These are phyloP conservation scores for Heliconius himera DNA, from an alignment of 1,140 invertebrate genomes.

Conservation along the genomic window DNA sequence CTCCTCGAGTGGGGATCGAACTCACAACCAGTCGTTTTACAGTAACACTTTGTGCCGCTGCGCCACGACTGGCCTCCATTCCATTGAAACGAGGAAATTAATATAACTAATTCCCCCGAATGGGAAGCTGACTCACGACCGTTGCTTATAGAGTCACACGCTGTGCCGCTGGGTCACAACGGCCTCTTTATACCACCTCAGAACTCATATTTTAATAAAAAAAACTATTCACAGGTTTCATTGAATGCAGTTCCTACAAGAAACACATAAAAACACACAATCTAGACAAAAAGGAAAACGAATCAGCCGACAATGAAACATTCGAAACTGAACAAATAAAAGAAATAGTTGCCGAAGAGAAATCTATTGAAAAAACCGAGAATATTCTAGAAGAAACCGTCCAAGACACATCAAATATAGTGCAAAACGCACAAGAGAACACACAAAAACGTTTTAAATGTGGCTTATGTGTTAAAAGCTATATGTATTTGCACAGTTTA, in stretches of 20 bases:
- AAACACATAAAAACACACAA: conserved; percentile 74
- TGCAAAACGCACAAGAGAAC: conserved; percentile 34
- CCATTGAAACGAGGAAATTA: no score
- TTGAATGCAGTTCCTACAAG: conserved; percentile 73
- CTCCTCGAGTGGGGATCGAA: no score
- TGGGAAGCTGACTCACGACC: no score
- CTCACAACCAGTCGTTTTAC: no score
- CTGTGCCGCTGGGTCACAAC: no score
- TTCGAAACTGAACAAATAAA: conserved; percentile 36
- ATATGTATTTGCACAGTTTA: conserved; percentile 89
- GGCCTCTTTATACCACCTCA: no score
- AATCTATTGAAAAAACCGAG: conserved; percentile 26
- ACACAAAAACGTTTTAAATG: conserved; percentile 86
- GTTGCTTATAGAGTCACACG: no score
- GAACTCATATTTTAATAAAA: no score
- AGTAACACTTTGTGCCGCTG: no score
- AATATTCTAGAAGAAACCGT: conserved; percentile 17
- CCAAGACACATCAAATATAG: neutral
- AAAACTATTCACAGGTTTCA: conserved; percentile 55
- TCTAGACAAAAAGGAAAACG: conserved; percentile 48
- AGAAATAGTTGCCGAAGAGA: conserved; percentile 10
- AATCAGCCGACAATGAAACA: conserved; percentile 32
- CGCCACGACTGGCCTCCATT: no score
- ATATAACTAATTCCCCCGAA: no score
- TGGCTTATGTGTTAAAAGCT: conserved; percentile 89